These are phyloP conservation scores for Campoplex capitator DNA, from an alignment of 2,888 invertebrate species.

Conservation along the genomic window DNA sequence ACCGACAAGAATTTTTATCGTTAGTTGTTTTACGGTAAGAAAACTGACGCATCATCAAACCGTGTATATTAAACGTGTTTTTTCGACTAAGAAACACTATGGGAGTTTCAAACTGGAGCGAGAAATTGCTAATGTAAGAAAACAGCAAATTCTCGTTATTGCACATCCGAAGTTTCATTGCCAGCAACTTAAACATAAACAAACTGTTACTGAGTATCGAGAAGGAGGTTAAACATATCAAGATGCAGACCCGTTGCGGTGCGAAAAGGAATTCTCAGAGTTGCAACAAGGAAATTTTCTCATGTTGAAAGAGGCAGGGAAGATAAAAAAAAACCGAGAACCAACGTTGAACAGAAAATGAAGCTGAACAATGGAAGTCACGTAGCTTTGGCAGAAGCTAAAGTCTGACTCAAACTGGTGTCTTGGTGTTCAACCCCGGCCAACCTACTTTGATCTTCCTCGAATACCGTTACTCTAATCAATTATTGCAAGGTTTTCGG, in stretches of 20 bases:
- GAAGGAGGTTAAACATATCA: slow-evolving; percentile 18
- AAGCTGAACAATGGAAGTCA: slow-evolving; percentile 69
- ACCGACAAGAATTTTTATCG: not conserved
- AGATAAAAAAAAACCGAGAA: slow-evolving; percentile 18
- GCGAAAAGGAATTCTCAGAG: slow-evolving; percentile 11
- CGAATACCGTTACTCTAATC: slow-evolving; percentile 68
- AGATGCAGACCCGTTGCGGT: slow-evolving; percentile 17
- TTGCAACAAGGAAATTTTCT: not conserved
- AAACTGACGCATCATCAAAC: not conserved
- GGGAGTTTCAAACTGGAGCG: not conserved
- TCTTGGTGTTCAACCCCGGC: slow-evolving; percentile 48
- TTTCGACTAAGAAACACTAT: not conserved
- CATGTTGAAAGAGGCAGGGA: slow-evolving; percentile 6
- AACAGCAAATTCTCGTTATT: slow-evolving; percentile 46
- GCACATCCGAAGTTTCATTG: slow-evolving; percentile 58
- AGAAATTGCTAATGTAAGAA: slow-evolving; percentile 10
- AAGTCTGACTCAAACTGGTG: slow-evolving; percentile 60
- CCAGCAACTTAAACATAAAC: slow-evolving; percentile 61
- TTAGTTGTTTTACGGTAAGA: not conserved
- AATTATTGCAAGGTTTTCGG: slow-evolving; percentile 66
- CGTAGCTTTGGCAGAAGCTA: slow-evolving; percentile 65
- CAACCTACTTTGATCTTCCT: slow-evolving; percentile 59
- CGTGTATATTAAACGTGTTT: not conserved
- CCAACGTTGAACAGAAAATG: slow-evolving; percentile 58
- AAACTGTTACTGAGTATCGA: slow-evolving; percentile 57